These are phyloP conservation scores for Conomelus anceps DNA, from an alignment of 2,888 invertebrate genomes.

Conservation along the genomic window DNA sequence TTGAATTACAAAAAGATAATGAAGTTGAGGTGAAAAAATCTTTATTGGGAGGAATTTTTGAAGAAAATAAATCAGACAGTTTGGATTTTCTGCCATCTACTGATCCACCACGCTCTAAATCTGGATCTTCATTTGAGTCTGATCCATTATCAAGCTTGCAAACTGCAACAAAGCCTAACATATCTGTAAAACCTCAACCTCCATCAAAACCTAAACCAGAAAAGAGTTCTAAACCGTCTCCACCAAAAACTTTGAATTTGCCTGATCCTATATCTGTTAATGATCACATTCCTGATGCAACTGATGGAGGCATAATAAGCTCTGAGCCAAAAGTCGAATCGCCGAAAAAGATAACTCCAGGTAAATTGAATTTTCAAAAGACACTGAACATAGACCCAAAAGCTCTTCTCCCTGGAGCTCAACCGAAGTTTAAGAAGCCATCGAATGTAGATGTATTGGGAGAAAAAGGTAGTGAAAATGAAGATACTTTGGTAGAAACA, in stretches of 20 bases:
- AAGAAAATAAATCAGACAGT: not conserved
- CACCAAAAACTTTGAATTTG: slow-evolving; percentile 29
- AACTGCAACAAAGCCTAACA: not conserved
- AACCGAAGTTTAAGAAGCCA: slow-evolving; percentile 9
- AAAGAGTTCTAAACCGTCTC: slow-evolving; percentile 14
- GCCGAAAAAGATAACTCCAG: slow-evolving; percentile 4
- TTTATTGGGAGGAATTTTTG: not conserved
- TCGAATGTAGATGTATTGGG: not conserved
- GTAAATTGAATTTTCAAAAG: slow-evolving; percentile 19
- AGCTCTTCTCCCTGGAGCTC: slow-evolving; percentile 29
- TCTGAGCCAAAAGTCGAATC: not conserved
- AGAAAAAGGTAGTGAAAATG: not conserved
- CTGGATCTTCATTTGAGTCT: not conserved
- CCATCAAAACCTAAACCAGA: slow-evolving; percentile 26
- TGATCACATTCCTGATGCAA: slow-evolving; percentile 6
- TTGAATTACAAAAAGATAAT: not conserved
- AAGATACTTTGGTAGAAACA: not conserved
- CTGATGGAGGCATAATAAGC: slow-evolving; percentile 16
- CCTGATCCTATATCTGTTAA: not conserved
- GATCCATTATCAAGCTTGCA: not conserved
- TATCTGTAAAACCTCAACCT: not conserved
- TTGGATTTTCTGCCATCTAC: not conserved
- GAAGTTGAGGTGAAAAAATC: not conserved
- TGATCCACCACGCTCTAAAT: not conserved
- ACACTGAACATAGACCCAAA: slow-evolving; percentile 28